Conservation (phyloP, 1,140 invertebrate genomes). For the silkworm (Bombyx mori) region ASM3026992v2 NC_085108.1:3059501-3060000, state of each 20-base stretch:
- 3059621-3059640: conserved; percentile 88
- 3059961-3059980: no score
- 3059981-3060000: no score
- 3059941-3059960: background rate
- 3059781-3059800: conserved; percentile 91
- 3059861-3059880: conserved; percentile 39
- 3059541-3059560: conserved; percentile 79
- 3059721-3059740: conserved; percentile 89
- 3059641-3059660: conserved; percentile 86
- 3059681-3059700: conserved; percentile 74
- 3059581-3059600: conserved; percentile 91
- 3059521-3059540: conserved; percentile 96
- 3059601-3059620: conserved; percentile 90
- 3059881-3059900: conserved; percentile 24
- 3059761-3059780: conserved; percentile 83
- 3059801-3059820: conserved; percentile 79
- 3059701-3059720: conserved; percentile 86
- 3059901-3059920: background rate
- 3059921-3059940: background rate
- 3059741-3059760: conserved; percentile 80
- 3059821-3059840: conserved; percentile 80
- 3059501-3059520: conserved; percentile 93
- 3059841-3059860: conserved; percentile 48
- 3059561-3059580: conserved; percentile 84
- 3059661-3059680: conserved; percentile 82